Conservation (phyloP, 2,888 invertebrate species). For the Allolobophora icterica region DNA sequence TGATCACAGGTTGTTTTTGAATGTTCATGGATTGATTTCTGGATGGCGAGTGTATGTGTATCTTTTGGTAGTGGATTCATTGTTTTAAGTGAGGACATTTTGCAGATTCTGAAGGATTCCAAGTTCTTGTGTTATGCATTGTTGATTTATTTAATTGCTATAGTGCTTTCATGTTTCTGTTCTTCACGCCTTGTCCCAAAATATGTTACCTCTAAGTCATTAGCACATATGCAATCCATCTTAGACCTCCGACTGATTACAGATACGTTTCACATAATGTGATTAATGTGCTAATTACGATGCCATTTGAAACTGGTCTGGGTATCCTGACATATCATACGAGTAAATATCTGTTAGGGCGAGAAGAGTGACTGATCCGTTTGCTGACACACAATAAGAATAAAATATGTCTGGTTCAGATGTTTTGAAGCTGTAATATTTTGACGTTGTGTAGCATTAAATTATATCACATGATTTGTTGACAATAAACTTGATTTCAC, state of each 20-base stretch:
- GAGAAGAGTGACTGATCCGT: no score
- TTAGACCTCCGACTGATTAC: background rate
- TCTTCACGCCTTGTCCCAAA: background rate
- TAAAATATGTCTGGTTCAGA: background rate
- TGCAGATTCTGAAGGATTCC: slow-evolving; percentile 4
- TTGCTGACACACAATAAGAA: no score
- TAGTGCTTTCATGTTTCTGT: slow-evolving; percentile 17
- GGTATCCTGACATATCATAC: background rate
- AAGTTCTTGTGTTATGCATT: background rate
- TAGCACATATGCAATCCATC: background rate
- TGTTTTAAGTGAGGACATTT: background rate
- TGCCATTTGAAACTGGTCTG: background rate
- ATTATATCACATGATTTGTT: slow-evolving; percentile 1
- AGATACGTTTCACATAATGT: background rate
- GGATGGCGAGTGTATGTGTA: background rate
- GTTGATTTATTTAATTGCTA: background rate
- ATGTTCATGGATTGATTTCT: background rate
- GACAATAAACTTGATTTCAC: slow-evolving; percentile 1
- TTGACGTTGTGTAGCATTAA: background rate
- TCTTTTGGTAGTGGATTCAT: background rate
- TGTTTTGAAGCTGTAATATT: background rate
- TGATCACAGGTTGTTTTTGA: background rate
- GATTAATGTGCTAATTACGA: background rate
- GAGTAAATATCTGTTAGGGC: background rate
- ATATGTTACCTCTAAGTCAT: background rate